Evolutionary conservation across 2,797 vertebrate species (phyloP).

Genomic region (Bradypus variegatus): DNA sequence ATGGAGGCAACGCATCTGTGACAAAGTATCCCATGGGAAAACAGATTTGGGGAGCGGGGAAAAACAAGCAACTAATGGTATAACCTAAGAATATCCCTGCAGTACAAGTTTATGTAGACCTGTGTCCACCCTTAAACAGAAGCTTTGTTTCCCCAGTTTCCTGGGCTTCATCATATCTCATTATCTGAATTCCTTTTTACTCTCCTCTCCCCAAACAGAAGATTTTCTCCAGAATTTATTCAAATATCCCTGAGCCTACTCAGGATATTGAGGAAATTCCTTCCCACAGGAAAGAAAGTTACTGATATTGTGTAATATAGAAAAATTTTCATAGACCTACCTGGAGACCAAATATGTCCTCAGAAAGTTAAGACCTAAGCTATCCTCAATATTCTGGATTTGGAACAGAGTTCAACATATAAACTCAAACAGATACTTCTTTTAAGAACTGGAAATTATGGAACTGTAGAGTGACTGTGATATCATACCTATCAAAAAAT

Average conservation of each 20-base stretch:
- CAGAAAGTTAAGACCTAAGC: not conserved
- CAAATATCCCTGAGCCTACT: not conserved
- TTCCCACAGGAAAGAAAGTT: not conserved
- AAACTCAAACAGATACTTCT: not conserved
- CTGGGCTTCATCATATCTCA: not conserved
- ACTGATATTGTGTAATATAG: not conserved
- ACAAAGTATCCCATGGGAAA: not conserved
- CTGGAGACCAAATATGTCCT: not conserved
- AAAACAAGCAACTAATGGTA: not conserved
- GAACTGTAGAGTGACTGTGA: not conserved
- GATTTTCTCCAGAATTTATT: conserved; percentile 19
- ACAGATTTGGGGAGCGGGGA: not conserved
- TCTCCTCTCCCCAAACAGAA: not conserved
- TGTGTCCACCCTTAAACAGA: not conserved
- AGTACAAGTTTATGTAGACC: not conserved
- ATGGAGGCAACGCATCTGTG: conserved; percentile 73
- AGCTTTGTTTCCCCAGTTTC: not conserved
- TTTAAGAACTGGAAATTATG: conserved; percentile 26
- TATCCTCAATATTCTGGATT: not conserved
- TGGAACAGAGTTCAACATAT: not conserved
- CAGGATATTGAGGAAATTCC: not conserved
- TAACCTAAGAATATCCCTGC: not conserved
- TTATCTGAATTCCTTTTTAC: not conserved
- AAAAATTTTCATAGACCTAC: not conserved
- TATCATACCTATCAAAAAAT: not conserved